phyloP scores from a whole-genome alignment of 2,797 vertebrate species.

The Enteromius treurensis region DNA sequence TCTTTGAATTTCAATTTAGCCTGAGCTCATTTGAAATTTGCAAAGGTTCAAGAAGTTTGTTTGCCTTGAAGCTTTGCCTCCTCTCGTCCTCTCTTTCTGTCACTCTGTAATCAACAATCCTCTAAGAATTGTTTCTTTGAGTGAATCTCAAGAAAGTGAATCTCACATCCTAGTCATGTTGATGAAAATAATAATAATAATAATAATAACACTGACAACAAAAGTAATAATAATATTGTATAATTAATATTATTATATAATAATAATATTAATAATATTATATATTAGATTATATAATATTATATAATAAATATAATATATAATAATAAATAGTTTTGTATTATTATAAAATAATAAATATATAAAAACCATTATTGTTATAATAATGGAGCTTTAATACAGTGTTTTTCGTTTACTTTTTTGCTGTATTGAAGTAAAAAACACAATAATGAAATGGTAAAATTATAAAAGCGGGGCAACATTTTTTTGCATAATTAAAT shows the following conservation, averaged over 20 bases:
- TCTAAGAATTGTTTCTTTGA: not conserved
- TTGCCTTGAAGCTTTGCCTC: conserved; percentile 41
- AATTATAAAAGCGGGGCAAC: not conserved
- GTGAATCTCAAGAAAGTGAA: not conserved
- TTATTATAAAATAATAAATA: not conserved
- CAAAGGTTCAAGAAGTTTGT: conserved; percentile 37
- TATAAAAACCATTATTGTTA: not conserved
- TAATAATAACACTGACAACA: not conserved
- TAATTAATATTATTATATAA: not conserved
- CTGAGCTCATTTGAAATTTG: conserved; percentile 43
- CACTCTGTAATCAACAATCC: not conserved
- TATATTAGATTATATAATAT: no score
- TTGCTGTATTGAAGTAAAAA: not conserved
- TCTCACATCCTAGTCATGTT: not conserved
- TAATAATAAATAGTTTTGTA: no score
- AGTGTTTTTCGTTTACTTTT: not conserved
- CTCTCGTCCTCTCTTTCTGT: conserved; percentile 15
- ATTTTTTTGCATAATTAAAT: not conserved
- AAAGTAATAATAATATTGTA: not conserved
- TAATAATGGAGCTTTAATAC: not conserved
- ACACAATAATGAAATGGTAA: not conserved
- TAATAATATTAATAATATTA: not conserved
- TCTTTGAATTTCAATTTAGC: conserved; percentile 48
- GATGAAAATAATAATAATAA: not conserved
- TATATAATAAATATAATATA: no score